These are phyloP conservation scores for Proales similis DNA, from an alignment of 1,140 invertebrate genomes.

Conservation along the genomic window DNA sequence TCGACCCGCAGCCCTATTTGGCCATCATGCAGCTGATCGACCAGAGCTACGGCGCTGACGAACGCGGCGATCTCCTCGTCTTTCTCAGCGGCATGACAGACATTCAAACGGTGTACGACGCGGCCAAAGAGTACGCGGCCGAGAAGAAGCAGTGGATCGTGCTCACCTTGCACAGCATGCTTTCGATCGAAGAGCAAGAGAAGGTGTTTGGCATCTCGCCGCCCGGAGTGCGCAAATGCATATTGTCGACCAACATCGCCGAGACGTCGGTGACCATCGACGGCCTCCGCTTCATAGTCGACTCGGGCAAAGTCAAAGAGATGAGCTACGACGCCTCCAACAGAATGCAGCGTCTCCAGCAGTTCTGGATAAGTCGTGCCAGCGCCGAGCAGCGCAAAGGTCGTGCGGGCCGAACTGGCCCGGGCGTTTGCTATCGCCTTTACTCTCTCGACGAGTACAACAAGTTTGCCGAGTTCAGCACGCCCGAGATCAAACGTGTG, in stretches of 20 bases:
- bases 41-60: slow-evolving; percentile 66
- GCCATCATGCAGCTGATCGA: slow-evolving; percentile 85
- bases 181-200: slow-evolving; percentile 88
- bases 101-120: slow-evolving; percentile 80
- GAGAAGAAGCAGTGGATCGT: slow-evolving; percentile 82
- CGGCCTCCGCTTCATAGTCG: slow-evolving; percentile 91
- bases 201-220: slow-evolving; percentile 96
- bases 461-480: slow-evolving; percentile 67
- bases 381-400: slow-evolving; percentile 95
- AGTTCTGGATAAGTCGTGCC: slow-evolving; percentile 93
- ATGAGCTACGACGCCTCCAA: slow-evolving; percentile 85
- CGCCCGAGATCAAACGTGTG: slow-evolving; percentile 82
- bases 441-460: slow-evolving; percentile 80
- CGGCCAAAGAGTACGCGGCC: slow-evolving; percentile 72
- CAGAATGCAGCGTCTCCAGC: slow-evolving; percentile 76
- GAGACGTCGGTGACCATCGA: slow-evolving; percentile 99
- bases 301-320: slow-evolving; percentile 82
- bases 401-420: slow-evolving; percentile 63
- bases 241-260: slow-evolving; percentile 97
- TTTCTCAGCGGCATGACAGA: slow-evolving; percentile 93
- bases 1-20: slow-evolving; percentile 84
- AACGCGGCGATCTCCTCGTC: slow-evolving; percentile 88
- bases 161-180: slow-evolving; percentile 81
- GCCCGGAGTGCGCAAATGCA: slow-evolving; percentile 87
- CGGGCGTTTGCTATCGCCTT: slow-evolving; percentile 63